Base-by-base conservation (phyloP, 1,140 invertebrate genomes). In the Brachionus sp. region DNA sequence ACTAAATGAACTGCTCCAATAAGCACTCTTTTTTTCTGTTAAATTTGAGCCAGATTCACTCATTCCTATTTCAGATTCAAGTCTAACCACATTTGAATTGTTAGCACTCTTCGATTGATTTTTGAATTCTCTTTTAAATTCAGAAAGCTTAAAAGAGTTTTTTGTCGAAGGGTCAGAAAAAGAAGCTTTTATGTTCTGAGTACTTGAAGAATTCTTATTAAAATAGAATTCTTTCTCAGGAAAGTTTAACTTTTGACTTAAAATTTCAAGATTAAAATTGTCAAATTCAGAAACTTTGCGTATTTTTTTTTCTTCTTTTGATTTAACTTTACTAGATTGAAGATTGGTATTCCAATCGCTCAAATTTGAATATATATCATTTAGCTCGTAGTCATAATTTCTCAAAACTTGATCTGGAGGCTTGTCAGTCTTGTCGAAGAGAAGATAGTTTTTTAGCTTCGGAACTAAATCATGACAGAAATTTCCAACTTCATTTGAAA, bases 41-140 rank as follows among this genome's bases (percentile, higher is more conserved):
- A 19, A 70, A 70, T 37, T 23, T 16, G 33, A 39, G 16, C 35
- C 37, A 70, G 33, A 39, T 66, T 66, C 25, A 70, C 35, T 70
- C 6, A 57, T 19, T 57, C 19, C 50, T 7, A 57, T 19, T 9
- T 39, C 66, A 9, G 66, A 39, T 5, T 70, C 66, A 19, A n/a
- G 2, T 23, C 16, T 70, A 6, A 44, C 10, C 0, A 6, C 12
- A 39, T 5, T 37, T 9, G 44, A 75, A 75, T 44, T 75, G 6
- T 75, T n/a, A 5, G 46, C 25, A n/a, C 70, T 75, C 25, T 75
- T 75, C 19, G 70, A 75, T 19, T 44, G 37, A 46, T 25, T 75
- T 75, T 75, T 75, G 12, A 75, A 75, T 29, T 75, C 70, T 75
- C 25, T 75, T 75, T 75, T 75, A 46, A 75, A 75, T 75, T 75